Evolutionary conservation across 1,140 invertebrate genomes (phyloP).

Genomic region (Diorhabda carinulata): DNA sequence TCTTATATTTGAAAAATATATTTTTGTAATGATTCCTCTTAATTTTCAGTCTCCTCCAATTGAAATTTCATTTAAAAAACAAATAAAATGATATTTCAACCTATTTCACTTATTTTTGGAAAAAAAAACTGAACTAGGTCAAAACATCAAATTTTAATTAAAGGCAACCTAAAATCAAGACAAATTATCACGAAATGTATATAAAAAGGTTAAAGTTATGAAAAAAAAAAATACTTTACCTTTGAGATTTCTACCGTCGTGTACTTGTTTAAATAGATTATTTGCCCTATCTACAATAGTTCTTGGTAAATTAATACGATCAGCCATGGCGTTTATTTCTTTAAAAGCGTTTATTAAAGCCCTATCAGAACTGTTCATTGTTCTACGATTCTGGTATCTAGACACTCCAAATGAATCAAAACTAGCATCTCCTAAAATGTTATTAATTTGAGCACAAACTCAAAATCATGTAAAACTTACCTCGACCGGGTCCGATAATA

Average conservation of each 20-base stretch:
- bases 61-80: no score
- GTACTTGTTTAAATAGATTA: conserved; percentile 95
- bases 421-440: conserved; percentile 54
- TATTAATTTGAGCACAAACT: background rate
- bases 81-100: no score
- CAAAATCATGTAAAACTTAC: conserved; percentile 35
- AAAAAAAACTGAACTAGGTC: no score
- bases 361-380: conserved; percentile 90
- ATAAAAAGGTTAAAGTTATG: background rate
- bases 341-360: conserved; percentile 92
- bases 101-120: no score
- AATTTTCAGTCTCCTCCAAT: no score
- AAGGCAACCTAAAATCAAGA: no score
- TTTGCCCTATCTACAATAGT: conserved; percentile 94
- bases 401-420: conserved; percentile 80
- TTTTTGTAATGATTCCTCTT: no score
- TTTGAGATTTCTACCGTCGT: conserved; percentile 95
- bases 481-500: conserved; percentile 88
- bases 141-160: no score
- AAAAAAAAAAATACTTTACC: conserved; percentile 50
- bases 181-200: no score
- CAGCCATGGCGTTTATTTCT: conserved; percentile 97
- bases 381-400: conserved; percentile 91
- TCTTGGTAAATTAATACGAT: conserved; percentile 93
- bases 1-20: no score